A percentile compares a stretch with the other conserved stretches of the same genome.
Conservation (phyloP, 53 echinoderm and acorn worm genomes). For the Henricia sp. region DNA sequence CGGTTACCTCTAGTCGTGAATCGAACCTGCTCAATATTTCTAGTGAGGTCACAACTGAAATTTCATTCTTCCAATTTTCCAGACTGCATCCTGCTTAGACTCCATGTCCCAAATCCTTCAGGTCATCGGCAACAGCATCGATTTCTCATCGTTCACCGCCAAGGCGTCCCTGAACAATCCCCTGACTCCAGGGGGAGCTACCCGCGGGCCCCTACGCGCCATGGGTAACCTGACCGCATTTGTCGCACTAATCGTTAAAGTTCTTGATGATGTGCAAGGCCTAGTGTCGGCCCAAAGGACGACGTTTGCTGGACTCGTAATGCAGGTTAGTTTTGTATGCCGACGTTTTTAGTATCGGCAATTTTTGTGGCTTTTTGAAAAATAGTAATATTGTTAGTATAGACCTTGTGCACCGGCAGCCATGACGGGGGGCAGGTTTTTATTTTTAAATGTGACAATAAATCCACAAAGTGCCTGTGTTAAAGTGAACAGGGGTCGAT, state of each 20-base stretch:
- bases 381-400: too few relatives aligned
- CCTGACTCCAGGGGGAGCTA: conserved; percentile 63
- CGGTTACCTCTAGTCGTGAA: not conserved
- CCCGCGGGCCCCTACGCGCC: conserved; percentile 69
- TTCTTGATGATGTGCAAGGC: conserved; percentile 7
- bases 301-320: conserved; percentile 35
- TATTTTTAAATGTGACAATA: too few relatives aligned
- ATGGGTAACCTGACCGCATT: conserved; percentile 80
- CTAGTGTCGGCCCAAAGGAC: not conserved
- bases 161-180: conserved; percentile 22
- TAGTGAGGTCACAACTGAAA: not conserved
- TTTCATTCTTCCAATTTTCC: not conserved
- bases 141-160: conserved; percentile 68
- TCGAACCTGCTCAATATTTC: not conserved
- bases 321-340: conserved; percentile 10
- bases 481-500: too few relatives aligned
- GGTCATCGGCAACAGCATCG: conserved; percentile 73
- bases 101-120: conserved; percentile 75
- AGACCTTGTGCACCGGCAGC: too few relatives aligned
- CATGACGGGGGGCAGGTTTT: too few relatives aligned
- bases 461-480: too few relatives aligned
- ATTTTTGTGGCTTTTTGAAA: too few relatives aligned
- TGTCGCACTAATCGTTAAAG: conserved; percentile 64
- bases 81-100: conserved; percentile 64
- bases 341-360: too few relatives aligned